Conservation (phyloP, 2,113 vertebrate species). For the Motacilla tschutschensis region DNA sequence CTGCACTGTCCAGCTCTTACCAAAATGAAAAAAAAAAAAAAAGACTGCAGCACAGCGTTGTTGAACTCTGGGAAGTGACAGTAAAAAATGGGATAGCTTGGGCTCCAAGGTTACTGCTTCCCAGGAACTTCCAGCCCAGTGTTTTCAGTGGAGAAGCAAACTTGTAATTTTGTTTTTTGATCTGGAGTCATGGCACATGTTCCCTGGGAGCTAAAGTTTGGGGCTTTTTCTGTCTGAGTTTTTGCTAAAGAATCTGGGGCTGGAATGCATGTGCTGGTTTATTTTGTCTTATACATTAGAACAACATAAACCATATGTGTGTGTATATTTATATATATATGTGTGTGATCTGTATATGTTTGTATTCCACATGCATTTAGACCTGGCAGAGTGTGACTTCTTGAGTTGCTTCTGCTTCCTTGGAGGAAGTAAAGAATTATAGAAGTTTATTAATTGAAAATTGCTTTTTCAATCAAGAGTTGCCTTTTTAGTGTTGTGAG, state of each 20-base stretch:
- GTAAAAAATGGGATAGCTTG: neutral
- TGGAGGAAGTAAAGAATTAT: neutral
- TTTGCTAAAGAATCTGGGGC: neutral
- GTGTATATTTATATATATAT: neutral
- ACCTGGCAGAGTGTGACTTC: neutral
- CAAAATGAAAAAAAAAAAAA: neutral
- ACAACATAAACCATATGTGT: neutral
- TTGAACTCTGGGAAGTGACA: neutral
- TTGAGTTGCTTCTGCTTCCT: neutral
- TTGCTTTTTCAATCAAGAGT: neutral
- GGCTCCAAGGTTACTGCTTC: neutral
- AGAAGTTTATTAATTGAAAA: neutral
- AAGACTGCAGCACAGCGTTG: accelerated
- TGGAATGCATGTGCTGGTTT: neutral
- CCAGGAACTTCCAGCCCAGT: neutral
- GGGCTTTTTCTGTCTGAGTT: neutral
- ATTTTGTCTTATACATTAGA: neutral
- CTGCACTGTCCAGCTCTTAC: neutral
- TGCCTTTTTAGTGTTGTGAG: neutral
- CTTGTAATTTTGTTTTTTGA: neutral
- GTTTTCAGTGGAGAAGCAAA: neutral
- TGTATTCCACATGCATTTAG: neutral
- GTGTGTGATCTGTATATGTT: neutral
- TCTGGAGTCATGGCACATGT: neutral
- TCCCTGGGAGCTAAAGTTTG: neutral